Conservation (phyloP, 2,888 invertebrate species). For the Lasioglossum villosulum region DNA sequence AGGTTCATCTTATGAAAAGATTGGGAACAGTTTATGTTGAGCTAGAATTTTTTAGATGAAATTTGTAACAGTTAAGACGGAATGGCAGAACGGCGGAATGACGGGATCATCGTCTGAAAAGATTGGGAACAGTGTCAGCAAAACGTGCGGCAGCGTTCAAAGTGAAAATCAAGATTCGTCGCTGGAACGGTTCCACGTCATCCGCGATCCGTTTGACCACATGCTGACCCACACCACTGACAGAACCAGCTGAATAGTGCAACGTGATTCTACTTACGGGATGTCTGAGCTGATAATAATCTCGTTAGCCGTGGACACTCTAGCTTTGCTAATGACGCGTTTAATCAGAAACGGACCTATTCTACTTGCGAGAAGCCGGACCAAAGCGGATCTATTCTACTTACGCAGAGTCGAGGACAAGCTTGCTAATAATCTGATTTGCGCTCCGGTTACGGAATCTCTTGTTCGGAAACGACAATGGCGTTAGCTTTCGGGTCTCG, state of each 20-base stretch:
- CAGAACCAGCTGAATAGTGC: neutral
- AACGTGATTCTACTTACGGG: neutral
- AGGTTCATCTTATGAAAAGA: neutral
- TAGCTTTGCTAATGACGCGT: slow-evolving; percentile 1
- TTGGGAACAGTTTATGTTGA: neutral
- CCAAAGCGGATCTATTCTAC: slow-evolving; percentile 13
- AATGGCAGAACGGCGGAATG: too few species aligned
- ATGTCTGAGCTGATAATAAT: slow-evolving; percentile 34
- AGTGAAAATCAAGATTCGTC: neutral
- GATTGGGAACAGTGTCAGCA: neutral
- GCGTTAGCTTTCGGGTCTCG: neutral
- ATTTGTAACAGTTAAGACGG: neutral
- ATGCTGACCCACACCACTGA: slow-evolving; percentile 15
- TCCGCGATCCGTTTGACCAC: neutral
- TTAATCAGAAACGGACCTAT: slow-evolving; percentile 14
- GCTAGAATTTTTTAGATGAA: neutral
- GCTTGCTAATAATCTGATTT: slow-evolving; percentile 3
- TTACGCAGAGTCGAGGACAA: neutral
- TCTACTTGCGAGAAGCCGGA: neutral
- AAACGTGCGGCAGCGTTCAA: neutral
- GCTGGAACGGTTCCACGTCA: neutral
- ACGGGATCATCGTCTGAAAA: too few species aligned
- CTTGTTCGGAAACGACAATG: neutral
- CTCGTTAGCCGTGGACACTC: slow-evolving; percentile 9
- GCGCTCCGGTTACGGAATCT: neutral